Percentiles rank a stretch among this genome's conserved stretches.
Evolutionary conservation across 1,140 invertebrate species (phyloP).

Genomic region (Bombus consobrinus): DNA sequence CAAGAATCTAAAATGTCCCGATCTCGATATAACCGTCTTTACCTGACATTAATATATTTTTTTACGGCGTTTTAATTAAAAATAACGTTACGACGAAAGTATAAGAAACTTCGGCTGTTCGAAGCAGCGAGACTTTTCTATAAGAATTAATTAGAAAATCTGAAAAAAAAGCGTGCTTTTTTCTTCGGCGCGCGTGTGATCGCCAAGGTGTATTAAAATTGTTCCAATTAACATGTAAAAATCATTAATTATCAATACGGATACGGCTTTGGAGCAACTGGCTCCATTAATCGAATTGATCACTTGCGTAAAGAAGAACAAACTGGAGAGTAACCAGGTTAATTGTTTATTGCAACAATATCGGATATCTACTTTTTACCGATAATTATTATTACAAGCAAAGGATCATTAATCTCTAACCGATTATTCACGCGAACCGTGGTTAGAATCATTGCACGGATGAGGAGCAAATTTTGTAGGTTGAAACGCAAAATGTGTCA

Average conservation of each 20-base stretch:
- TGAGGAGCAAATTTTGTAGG: no score
- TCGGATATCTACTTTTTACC: background rate
- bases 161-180: background rate
- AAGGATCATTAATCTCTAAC: background rate
- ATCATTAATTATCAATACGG: slow-evolving; percentile 21
- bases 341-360: background rate
- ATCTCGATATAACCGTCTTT: no score
- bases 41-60: no score
- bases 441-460: background rate
- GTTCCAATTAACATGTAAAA: background rate
- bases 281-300: slow-evolving; percentile 17
- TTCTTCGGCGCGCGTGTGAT: background rate
- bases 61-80: background rate
- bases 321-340: slow-evolving; percentile 19
- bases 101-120: background rate
- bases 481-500: no score
- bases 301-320: slow-evolving; percentile 12
- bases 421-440: background rate
- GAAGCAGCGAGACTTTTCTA: background rate
- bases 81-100: background rate
- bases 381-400: background rate
- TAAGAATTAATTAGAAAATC: slow-evolving; percentile 17
- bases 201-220: slow-evolving; percentile 20
- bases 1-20: no score
- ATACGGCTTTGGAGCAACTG: slow-evolving; percentile 8